A percentile compares a stretch with the other conserved stretches of the same genome.
Evolutionary conservation across 2,888 invertebrate genomes (phyloP).

Genomic region (Acanthosepion pharaonis): DNA sequence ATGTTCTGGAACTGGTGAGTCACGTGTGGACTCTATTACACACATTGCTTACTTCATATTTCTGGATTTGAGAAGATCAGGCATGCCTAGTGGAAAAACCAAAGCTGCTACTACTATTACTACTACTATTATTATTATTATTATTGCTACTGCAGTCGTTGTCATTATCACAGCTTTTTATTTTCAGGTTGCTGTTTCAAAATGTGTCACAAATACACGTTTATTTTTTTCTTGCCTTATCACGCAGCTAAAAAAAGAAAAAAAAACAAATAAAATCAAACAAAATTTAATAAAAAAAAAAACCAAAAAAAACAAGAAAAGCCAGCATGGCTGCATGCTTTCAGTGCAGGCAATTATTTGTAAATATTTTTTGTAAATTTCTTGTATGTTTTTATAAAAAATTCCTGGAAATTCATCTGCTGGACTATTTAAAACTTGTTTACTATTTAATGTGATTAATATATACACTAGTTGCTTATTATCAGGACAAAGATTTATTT

Average conservation of each 20-base stretch:
- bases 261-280: not conserved
- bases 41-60: constrained; percentile 14
- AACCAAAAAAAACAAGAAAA: no score
- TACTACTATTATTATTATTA: not conserved
- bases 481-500: not conserved
- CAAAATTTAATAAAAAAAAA: not conserved
- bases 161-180: not conserved
- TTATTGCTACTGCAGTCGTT: not conserved
- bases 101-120: not conserved
- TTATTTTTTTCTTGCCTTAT: not conserved
- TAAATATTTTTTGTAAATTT: not conserved
- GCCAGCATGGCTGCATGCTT: constrained; percentile 14
- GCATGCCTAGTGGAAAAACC: constrained; percentile 20
- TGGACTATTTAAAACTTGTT: not conserved
- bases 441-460: not conserved
- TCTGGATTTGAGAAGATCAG: constrained; percentile 15
- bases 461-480: not conserved
- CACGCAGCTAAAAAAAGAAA: not conserved
- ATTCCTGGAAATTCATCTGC: not conserved
- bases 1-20: constrained; percentile 39
- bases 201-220: not conserved
- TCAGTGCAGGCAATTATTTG: not conserved
- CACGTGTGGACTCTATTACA: constrained; percentile 39
- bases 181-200: not conserved
- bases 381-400: not conserved